Percentiles rank a stretch among this genome's conserved stretches.
phyloP scores from a whole-genome alignment of 2,888 invertebrate genomes.

The Cordilura impudica region DNA sequence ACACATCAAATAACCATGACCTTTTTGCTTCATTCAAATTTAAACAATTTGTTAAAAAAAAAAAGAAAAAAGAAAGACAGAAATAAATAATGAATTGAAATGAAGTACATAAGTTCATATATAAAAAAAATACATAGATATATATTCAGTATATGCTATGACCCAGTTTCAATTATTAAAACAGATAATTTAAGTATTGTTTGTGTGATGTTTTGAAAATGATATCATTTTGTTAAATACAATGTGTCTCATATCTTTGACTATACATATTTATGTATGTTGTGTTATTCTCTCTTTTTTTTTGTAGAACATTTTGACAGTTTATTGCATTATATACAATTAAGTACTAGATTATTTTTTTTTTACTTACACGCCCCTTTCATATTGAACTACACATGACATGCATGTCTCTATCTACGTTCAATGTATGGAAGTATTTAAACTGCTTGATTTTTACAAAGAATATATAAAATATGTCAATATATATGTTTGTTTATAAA shows the following conservation, averaged over 20 bases:
- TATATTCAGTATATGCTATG: constrained; percentile 24
- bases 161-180: constrained; percentile 56
- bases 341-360: constrained; percentile 4
- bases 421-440: too few relatives aligned
- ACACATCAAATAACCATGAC: constrained; percentile 46
- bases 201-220: constrained; percentile 24
- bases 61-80: neutral
- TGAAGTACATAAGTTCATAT: constrained; percentile 1
- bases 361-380: constrained; percentile 31
- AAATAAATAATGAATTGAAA: constrained; percentile 2
- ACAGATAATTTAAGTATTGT: constrained; percentile 31
- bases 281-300: too few relatives aligned
- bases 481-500: neutral
- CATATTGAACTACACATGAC: constrained; percentile 18
- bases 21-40: constrained; percentile 13
- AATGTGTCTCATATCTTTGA: neutral
- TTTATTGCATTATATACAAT: constrained; percentile 26
- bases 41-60: constrained; percentile 1
- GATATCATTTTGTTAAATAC: constrained; percentile 25
- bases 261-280: constrained; percentile 15
- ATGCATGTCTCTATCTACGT: neutral
- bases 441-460: constrained; percentile 28
- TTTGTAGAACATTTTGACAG: constrained; percentile 25
- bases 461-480: neutral
- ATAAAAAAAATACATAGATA: neutral